Evolutionary conservation across 30 jellyfish, hydroid and myxozoan species (phyloP).

Genomic region (Mastigias papua): DNA sequence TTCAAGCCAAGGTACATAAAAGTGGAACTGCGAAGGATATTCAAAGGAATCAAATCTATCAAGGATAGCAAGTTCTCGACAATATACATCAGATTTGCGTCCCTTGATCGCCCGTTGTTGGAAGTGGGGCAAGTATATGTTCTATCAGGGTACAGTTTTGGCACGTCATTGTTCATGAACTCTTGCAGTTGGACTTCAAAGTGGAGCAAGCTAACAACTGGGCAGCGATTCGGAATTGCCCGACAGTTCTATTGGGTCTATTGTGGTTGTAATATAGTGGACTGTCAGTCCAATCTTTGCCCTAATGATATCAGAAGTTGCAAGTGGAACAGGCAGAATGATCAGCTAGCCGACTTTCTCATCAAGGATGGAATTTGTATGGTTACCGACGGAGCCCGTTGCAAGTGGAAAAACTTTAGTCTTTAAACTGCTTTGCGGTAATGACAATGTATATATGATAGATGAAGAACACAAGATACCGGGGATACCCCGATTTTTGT

Average conservation of each 20-base stretch:
- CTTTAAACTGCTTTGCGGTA: no score
- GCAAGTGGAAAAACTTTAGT: constrained; percentile 41
- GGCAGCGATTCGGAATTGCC: constrained; percentile 51
- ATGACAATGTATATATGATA: no score
- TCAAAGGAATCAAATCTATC: constrained; percentile 25
- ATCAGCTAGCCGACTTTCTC: neutral
- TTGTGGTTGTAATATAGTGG: constrained; percentile 35
- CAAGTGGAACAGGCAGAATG: neutral
- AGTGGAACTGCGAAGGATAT: constrained; percentile 33
- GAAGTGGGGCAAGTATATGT: constrained; percentile 58
- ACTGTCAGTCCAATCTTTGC: constrained; percentile 36
- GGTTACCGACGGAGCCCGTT: constrained; percentile 24
- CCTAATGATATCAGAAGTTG: neutral
- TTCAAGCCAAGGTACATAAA: constrained; percentile 30
- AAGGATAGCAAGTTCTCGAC: constrained; percentile 10
- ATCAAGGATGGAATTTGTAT: constrained; percentile 35
- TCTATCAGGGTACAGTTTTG: constrained; percentile 47
- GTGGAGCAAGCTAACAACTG: constrained; percentile 54
- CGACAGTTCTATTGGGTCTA: constrained; percentile 25
- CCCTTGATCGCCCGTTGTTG: constrained; percentile 24
- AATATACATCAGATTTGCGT: constrained; percentile 33
- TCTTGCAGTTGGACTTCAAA: constrained; percentile 64
- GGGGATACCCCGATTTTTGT: no score
- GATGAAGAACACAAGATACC: no score
- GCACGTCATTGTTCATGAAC: constrained; percentile 31